A percentile compares a stretch with the other conserved stretches of the same genome.
These are phyloP conservation scores for Myotis pilosus DNA, from an alignment of 2,797 vertebrate genomes.

Conservation along the genomic window DNA sequence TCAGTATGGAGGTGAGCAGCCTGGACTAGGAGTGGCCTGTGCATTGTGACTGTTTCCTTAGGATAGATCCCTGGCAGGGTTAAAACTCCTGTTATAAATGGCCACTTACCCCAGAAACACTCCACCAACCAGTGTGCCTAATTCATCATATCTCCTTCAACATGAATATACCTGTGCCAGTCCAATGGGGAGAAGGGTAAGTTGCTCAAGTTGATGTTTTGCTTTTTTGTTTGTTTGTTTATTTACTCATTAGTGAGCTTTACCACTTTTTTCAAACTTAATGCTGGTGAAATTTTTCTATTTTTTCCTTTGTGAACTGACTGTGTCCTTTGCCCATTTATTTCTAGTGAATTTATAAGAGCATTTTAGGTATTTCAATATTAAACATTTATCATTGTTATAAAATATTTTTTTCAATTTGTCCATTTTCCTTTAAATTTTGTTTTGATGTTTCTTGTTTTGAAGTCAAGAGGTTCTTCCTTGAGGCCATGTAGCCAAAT, in stretches of 20 bases:
- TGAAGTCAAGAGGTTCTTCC: conserved; percentile 28
- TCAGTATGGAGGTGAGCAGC: neutral
- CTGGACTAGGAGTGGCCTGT: neutral
- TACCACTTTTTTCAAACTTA: neutral
- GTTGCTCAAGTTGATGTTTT: neutral
- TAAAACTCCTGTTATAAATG: neutral
- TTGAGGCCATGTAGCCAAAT: neutral
- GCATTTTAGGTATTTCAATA: neutral
- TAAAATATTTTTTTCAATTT: neutral
- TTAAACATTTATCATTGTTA: neutral
- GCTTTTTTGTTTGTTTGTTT: neutral
- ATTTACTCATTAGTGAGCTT: neutral
- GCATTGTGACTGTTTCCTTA: neutral
- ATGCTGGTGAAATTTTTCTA: neutral
- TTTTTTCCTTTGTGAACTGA: neutral
- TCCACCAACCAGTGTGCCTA: neutral
- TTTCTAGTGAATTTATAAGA: neutral
- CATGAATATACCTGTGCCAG: neutral
- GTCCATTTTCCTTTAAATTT: neutral
- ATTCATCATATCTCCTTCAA: neutral
- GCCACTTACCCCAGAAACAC: neutral
- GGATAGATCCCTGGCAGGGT: neutral
- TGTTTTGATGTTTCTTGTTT: neutral
- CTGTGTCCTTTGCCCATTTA: neutral
- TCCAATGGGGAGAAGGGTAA: neutral